Conservation (phyloP, 2,113 vertebrate species). For the Channa maculata region DNA sequence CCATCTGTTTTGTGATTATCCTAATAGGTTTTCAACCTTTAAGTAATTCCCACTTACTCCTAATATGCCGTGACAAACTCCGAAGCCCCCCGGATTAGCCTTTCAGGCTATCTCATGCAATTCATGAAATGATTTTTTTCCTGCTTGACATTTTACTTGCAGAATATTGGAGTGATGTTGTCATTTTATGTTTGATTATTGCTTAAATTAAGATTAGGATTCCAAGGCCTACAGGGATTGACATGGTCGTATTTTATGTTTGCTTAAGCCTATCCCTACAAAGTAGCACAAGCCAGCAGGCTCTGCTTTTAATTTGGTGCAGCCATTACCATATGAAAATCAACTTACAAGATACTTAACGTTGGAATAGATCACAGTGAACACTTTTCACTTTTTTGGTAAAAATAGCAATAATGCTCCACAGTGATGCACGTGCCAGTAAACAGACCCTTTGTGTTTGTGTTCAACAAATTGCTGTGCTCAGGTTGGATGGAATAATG, state of each 20-base stretch:
- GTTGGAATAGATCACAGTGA: too few species aligned
- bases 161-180: not conserved
- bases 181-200: not conserved
- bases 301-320: too few species aligned
- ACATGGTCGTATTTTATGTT: not conserved
- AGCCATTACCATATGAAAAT: too few species aligned
- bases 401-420: too few species aligned
- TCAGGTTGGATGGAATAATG: too few species aligned
- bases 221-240: not conserved
- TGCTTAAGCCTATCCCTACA: constrained; percentile 1
- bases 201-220: not conserved
- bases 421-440: not conserved
- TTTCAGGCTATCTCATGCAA: not conserved
- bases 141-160: not conserved
- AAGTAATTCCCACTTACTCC: not conserved
- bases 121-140: not conserved
- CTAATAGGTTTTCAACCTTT: not conserved
- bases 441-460: not conserved
- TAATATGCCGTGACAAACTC: not conserved
- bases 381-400: too few species aligned
- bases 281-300: not conserved
- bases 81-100: not conserved
- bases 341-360: too few species aligned
- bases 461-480: too few species aligned
- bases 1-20: not conserved